phyloP scores from a whole-genome alignment of 1,140 invertebrate genomes.

The Monochamus saltuarius region DNA sequence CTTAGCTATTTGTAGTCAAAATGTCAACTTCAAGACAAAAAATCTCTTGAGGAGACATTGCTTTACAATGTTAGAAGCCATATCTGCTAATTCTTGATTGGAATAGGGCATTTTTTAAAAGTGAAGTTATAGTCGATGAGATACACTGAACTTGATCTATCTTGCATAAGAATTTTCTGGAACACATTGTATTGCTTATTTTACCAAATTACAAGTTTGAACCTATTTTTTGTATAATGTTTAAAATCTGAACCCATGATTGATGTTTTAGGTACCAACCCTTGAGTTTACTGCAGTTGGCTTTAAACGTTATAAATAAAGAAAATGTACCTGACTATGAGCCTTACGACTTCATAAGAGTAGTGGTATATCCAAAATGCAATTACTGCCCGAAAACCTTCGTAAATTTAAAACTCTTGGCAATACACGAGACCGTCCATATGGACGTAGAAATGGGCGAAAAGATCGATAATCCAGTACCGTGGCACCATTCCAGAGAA shows the following conservation, averaged over 20 bases:
- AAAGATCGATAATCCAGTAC: conserved; percentile 40
- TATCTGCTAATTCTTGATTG: no score
- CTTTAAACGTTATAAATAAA: conserved; percentile 41
- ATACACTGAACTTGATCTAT: no score
- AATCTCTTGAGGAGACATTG: no score
- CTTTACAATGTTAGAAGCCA: no score
- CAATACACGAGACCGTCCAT: conserved; percentile 43
- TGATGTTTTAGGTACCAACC: conserved; percentile 35
- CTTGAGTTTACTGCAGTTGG: conserved; percentile 34
- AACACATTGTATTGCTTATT: no score
- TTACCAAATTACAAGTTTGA: no score
- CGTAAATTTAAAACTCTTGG: conserved; percentile 38
- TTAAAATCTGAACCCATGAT: neutral
- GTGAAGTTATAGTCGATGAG: no score
- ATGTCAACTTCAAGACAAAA: no score
- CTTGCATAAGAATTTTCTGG: no score
- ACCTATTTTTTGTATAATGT: no score
- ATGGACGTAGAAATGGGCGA: conserved; percentile 44
- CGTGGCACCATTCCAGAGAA: conserved; percentile 31
- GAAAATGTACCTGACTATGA: conserved; percentile 41
- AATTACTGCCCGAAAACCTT: conserved; percentile 40
- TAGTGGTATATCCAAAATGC: conserved; percentile 31
- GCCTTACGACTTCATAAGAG: conserved; percentile 17
- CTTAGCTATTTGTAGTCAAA: no score
- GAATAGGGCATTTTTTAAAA: no score